Conservation (phyloP, 2,113 vertebrate species). For the Serinus canaria region DNA sequence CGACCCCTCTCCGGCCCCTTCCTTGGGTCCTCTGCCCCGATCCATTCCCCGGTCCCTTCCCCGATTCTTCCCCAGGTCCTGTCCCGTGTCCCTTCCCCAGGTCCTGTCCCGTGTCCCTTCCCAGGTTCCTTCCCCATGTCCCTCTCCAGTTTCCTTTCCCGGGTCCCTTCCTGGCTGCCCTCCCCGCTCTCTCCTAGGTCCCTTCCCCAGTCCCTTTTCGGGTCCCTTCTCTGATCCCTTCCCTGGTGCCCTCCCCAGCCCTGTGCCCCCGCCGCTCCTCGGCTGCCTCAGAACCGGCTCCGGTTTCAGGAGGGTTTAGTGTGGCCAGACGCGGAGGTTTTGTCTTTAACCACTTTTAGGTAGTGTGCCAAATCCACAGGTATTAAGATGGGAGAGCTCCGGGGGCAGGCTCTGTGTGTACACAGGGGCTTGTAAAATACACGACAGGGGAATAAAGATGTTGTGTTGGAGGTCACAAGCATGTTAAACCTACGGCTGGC, state of each 20-base stretch:
- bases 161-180: not conserved
- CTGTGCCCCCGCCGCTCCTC: not conserved
- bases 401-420: not conserved
- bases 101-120: too few relatives aligned
- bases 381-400: not conserved
- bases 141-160: not conserved
- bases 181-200: too few relatives aligned
- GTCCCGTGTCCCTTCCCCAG: too few relatives aligned
- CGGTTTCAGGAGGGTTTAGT: not conserved
- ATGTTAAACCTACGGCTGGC: not conserved
- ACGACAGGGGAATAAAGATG: not conserved
- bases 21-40: not conserved
- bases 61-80: not conserved
- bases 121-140: too few relatives aligned
- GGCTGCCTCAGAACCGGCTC: not conserved
- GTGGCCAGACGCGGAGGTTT: not conserved
- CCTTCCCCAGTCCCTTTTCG: too few relatives aligned
- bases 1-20: not conserved
- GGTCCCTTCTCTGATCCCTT: not conserved
- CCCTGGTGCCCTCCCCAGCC: not conserved
- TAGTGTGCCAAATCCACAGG: not conserved
- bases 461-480: not conserved
- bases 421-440: not conserved
- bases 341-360: not conserved
- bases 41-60: not conserved